Conservation (phyloP, 2,797 vertebrate species). For the Notamacropus eugenii region DNA sequence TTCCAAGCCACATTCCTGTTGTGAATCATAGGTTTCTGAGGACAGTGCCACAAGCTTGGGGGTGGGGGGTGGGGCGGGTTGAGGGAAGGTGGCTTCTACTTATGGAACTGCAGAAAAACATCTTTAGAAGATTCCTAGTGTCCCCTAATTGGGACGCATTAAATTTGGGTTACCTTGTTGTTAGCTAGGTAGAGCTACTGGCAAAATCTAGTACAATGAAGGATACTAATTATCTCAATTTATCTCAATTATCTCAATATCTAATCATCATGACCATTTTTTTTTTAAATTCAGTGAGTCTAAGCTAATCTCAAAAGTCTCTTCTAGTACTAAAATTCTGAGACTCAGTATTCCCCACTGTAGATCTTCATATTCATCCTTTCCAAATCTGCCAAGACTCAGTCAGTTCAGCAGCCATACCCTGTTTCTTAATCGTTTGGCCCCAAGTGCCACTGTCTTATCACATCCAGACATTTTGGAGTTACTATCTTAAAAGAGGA, state of each 20-base stretch:
- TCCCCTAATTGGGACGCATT: slow-evolving; percentile 30
- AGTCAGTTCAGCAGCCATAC: not conserved
- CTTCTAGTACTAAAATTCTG: slow-evolving; percentile 19
- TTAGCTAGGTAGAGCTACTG: slow-evolving; percentile 3
- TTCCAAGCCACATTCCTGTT: slow-evolving; percentile 88
- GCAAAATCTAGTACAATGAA: slow-evolving; percentile 44
- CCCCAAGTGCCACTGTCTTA: not conserved
- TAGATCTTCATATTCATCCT: not conserved
- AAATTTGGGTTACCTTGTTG: slow-evolving; percentile 12
- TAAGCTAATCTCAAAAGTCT: not conserved
- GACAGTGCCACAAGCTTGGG: slow-evolving; percentile 80
- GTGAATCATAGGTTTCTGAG: slow-evolving; percentile 87
- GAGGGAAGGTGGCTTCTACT: slow-evolving; percentile 68
- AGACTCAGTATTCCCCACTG: not conserved
- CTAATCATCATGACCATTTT: not conserved
- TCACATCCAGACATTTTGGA: slow-evolving; percentile 54
- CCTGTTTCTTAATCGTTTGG: not conserved
- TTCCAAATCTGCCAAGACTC: not conserved
- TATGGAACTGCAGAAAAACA: slow-evolving; percentile 51
- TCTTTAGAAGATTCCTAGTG: slow-evolving; percentile 55
- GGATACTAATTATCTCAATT: not conserved
- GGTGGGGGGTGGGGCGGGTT: slow-evolving; percentile 75
- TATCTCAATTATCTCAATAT: not conserved
- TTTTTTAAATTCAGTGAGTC: not conserved
- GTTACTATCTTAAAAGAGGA: slow-evolving; percentile 32